Evolutionary conservation across 2,888 invertebrate species (phyloP).

Genomic region (Tuta absoluta): DNA sequence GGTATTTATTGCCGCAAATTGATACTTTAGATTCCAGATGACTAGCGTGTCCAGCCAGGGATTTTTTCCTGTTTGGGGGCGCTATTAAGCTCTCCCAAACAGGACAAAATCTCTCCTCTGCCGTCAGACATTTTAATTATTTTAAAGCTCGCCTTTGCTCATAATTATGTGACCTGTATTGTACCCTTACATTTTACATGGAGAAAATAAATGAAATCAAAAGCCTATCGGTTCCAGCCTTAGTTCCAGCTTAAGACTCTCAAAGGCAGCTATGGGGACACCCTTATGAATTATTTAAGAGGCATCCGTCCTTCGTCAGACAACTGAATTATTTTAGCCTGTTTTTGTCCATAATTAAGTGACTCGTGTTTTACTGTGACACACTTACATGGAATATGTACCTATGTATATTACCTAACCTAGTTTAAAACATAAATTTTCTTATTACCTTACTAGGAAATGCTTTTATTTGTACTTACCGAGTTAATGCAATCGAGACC

Average conservation of each 20-base stretch:
- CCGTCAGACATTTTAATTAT: too few species aligned
- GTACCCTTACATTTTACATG: conserved; percentile 45
- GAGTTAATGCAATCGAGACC: too few species aligned
- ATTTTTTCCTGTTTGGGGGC: too few species aligned
- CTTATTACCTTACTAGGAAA: too few species aligned
- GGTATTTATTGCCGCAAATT: too few species aligned
- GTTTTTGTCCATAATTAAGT: conserved; percentile 66
- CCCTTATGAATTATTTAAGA: conserved; percentile 73
- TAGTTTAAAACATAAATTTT: too few species aligned
- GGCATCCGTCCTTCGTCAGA: conserved; percentile 60
- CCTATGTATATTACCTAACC: too few species aligned
- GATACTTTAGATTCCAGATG: too few species aligned
- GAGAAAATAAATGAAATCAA: conserved; percentile 60
- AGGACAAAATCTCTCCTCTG: conserved; percentile 38
- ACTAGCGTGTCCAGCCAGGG: too few species aligned
- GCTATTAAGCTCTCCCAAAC: too few species aligned
- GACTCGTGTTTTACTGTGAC: conserved; percentile 42
- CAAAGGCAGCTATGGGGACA: conserved; percentile 61
- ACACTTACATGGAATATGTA: conserved; percentile 45
- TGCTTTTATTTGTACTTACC: too few species aligned
- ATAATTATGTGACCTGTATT: conserved; percentile 61
- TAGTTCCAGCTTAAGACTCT: conserved; percentile 36
- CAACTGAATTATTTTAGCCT: conserved; percentile 72
- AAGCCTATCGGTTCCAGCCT: conserved; percentile 45
- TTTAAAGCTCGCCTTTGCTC: conserved; percentile 63